Evolutionary conservation across 2,113 vertebrate genomes (phyloP).

Genomic region (Esox niger): DNA sequence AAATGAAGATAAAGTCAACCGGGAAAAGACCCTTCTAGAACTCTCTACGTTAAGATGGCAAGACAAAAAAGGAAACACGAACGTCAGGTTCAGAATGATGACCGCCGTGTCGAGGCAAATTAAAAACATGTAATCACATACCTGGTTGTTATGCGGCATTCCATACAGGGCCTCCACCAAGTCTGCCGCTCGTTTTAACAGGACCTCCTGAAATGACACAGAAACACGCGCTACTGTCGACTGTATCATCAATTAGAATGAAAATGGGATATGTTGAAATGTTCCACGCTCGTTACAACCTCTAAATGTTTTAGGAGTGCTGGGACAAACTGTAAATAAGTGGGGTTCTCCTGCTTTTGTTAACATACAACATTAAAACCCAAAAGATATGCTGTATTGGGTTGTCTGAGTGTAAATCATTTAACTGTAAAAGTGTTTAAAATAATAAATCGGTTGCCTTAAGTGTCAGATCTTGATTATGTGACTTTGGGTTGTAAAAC

Average conservation of each 20-base stretch:
- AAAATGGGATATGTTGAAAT: neutral
- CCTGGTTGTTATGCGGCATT: conserved; percentile 90
- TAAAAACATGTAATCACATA: conserved; percentile 39
- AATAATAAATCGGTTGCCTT: neutral
- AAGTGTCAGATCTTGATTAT: neutral
- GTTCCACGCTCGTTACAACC: too few relatives aligned
- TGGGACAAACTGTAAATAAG: neutral
- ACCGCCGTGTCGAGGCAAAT: too few relatives aligned
- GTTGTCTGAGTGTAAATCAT: conserved; percentile 7
- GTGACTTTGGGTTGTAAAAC: neutral
- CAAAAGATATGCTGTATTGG: neutral
- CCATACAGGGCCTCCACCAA: conserved; percentile 90
- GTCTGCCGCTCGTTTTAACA: conserved; percentile 90
- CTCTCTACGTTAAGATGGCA: too few relatives aligned
- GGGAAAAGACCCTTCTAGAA: too few relatives aligned
- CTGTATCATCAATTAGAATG: too few relatives aligned
- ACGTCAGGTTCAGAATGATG: too few relatives aligned
- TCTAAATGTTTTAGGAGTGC: neutral
- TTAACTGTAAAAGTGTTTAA: neutral
- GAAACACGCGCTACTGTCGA: neutral
- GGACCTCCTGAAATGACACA: conserved; percentile 77
- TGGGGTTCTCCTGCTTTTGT: neutral
- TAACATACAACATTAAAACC: neutral
- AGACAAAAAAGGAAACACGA: too few relatives aligned
- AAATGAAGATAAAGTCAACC: too few relatives aligned